Percentiles rank a stretch among this genome's conserved stretches.
Evolutionary conservation across 2,888 invertebrate genomes (phyloP).

Genomic region (Sphecodes monilicornis): DNA sequence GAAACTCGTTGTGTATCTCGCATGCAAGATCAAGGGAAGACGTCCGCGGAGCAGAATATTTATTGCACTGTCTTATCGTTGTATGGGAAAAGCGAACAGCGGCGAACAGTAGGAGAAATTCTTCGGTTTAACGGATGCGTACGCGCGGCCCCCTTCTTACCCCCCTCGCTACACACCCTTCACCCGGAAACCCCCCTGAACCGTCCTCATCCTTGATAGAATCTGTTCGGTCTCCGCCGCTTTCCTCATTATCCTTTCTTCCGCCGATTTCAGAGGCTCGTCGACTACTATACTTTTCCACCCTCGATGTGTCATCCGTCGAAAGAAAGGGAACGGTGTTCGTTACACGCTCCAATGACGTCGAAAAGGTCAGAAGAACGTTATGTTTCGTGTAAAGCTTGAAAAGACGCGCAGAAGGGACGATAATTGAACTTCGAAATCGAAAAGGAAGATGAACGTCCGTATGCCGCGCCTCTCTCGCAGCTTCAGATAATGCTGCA

Average conservation of each 20-base stretch:
- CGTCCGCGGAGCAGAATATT: constrained; percentile 69
- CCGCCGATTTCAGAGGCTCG: neutral
- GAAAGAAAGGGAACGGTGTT: constrained; percentile 26
- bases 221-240: constrained; percentile 50
- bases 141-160: neutral
- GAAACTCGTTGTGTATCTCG: constrained; percentile 56
- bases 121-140: constrained; percentile 49
- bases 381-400: neutral
- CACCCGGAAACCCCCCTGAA: neutral
- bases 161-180: neutral
- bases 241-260: constrained; percentile 30
- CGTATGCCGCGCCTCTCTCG: neutral
- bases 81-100: constrained; percentile 68
- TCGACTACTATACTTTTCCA: constrained; percentile 19
- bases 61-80: constrained; percentile 75
- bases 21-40: constrained; percentile 67
- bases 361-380: constrained; percentile 1
- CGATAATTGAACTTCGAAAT: constrained; percentile 9
- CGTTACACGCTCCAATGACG: constrained; percentile 38
- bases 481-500: neutral
- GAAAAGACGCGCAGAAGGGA: neutral
- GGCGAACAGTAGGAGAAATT: constrained; percentile 63
- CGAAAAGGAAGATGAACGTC: constrained; percentile 1
- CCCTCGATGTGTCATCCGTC: constrained; percentile 5
- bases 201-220: constrained; percentile 40